These are phyloP conservation scores for Xanthia togata DNA, from an alignment of 2,888 invertebrate species.

Conservation along the genomic window DNA sequence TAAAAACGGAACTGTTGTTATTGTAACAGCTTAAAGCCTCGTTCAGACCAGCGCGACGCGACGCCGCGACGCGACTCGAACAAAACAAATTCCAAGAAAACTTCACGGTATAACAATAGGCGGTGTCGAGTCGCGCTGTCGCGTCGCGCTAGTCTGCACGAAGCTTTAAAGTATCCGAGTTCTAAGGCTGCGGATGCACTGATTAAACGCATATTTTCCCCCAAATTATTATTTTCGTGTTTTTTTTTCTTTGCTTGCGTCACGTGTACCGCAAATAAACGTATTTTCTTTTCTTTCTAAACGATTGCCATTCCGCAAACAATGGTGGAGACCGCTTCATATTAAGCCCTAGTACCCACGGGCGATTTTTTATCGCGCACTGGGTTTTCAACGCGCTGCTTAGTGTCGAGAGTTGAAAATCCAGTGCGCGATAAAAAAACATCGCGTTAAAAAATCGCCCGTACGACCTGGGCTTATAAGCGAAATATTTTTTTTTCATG, in stretches of 20 bases:
- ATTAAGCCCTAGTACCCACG: not conserved
- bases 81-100: too few relatives aligned
- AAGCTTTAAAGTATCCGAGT: not conserved
- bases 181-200: not conserved
- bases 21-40: not conserved
- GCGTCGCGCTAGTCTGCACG: too few relatives aligned
- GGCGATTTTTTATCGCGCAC: not conserved
- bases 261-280: too few relatives aligned
- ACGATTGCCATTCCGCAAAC: not conserved
- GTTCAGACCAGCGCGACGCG: too few relatives aligned
- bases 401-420: not conserved
- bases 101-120: too few relatives aligned
- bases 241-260: too few relatives aligned
- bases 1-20: not conserved
- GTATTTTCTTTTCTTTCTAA: too few relatives aligned
- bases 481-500: not conserved
- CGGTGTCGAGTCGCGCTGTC: too few relatives aligned
- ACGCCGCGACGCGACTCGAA: too few relatives aligned
- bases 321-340: not conserved
- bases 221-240: too few relatives aligned
- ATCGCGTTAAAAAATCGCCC: not conserved
- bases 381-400: not conserved
- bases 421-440: not conserved
- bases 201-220: too few relatives aligned
- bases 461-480: not conserved